Evolutionary conservation across 1,140 invertebrate genomes (phyloP).

Genomic region (Chironomus striatipennis): DNA sequence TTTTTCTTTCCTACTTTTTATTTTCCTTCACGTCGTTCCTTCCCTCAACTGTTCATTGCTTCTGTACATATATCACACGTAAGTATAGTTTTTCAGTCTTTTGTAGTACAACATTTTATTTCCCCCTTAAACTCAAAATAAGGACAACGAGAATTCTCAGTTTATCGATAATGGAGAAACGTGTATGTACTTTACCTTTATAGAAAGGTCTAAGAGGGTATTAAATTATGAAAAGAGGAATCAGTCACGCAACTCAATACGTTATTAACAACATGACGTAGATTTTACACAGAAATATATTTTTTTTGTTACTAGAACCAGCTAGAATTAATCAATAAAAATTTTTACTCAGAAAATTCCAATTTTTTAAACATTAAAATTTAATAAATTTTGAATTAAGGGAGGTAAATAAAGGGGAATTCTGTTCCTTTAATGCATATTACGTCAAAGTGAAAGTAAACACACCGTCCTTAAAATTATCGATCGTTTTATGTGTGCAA

Average conservation of each 20-base stretch:
- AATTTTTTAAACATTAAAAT: neutral
- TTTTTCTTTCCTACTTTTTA: too few relatives aligned
- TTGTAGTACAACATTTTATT: too few relatives aligned
- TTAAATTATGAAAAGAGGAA: neutral
- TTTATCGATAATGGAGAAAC: neutral
- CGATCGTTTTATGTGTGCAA: neutral
- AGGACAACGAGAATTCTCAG: neutral
- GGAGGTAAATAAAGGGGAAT: too few relatives aligned
- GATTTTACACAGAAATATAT: neutral
- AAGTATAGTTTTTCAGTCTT: too few relatives aligned
- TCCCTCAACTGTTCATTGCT: too few relatives aligned
- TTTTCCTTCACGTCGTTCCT: too few relatives aligned
- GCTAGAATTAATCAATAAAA: neutral
- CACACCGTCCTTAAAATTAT: slow-evolving; percentile 11
- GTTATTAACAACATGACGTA: neutral
- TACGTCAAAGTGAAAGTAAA: slow-evolving; percentile 19
- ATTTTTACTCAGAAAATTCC: neutral
- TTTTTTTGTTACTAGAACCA: neutral
- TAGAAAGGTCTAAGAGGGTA: neutral
- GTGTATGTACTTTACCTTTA: slow-evolving; percentile 1
- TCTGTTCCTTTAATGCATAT: neutral
- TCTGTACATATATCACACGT: too few relatives aligned
- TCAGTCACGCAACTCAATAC: neutral
- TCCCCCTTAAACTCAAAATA: too few relatives aligned
- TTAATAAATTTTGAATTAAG: too few relatives aligned